phyloP scores from a whole-genome alignment of 2,888 invertebrate species.

The Coelinius sp. region DNA sequence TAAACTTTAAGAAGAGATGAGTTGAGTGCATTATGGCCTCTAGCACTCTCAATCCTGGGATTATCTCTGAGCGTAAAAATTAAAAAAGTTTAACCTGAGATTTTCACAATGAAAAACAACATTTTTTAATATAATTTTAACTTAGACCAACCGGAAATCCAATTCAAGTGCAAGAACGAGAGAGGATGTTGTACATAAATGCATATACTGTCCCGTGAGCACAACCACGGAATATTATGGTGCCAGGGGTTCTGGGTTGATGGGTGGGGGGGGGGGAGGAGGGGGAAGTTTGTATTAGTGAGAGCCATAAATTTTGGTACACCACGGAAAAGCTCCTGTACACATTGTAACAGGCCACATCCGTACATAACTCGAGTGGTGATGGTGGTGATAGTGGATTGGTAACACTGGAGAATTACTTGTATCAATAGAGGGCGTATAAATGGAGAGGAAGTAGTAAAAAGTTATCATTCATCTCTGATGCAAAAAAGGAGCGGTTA shows the following conservation, averaged over 20 bases:
- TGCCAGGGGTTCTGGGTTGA: slow-evolving; percentile 1
- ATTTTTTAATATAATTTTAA: slow-evolving; percentile 2
- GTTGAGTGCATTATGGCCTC: slow-evolving; percentile 5
- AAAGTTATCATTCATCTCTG: slow-evolving; percentile 12
- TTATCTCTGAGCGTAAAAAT: neutral
- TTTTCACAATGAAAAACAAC: neutral
- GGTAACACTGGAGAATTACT: slow-evolving; percentile 2
- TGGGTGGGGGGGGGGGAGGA: neutral
- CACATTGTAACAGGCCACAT: slow-evolving; percentile 23
- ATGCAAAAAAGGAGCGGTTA: slow-evolving; percentile 13
- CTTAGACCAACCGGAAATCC: neutral
- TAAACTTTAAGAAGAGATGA: slow-evolving; percentile 7
- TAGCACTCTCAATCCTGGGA: neutral
- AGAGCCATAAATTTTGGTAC: slow-evolving; percentile 37
- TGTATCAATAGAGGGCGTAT: neutral
- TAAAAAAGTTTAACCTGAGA: neutral
- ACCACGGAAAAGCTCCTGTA: slow-evolving; percentile 24
- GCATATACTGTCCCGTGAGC: slow-evolving; percentile 28
- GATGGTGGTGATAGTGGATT: neutral
- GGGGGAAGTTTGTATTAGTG: slow-evolving; percentile 37
- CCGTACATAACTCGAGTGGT: slow-evolving; percentile 19
- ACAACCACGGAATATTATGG: slow-evolving; percentile 36
- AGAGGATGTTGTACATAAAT: slow-evolving; percentile 16
- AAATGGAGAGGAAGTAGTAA: neutral
- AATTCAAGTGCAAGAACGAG: neutral